Percentiles rank a stretch among this genome's conserved stretches.
phyloP scores from a whole-genome alignment of 2,888 invertebrate species.

The Belgica antarctica region DNA sequence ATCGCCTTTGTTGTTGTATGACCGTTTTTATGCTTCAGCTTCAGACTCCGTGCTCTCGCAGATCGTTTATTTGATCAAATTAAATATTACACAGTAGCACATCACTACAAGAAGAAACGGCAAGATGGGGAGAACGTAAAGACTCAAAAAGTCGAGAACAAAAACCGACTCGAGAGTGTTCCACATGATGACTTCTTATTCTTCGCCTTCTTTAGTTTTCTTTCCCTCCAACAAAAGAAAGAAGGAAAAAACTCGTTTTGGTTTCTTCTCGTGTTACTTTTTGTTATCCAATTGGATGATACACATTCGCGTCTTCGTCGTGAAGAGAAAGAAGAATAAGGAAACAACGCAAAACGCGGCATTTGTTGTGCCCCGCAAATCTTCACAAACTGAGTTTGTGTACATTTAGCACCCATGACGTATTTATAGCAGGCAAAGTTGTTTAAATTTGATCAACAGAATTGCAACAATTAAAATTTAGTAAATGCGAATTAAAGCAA shows the following conservation, averaged over 20 bases:
- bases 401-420: too few relatives aligned
- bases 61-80: conserved; percentile 43
- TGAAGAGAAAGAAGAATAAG: not conserved
- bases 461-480: not conserved
- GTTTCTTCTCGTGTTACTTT: not conserved
- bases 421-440: too few relatives aligned
- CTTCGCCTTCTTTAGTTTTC: not conserved
- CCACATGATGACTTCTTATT: too few relatives aligned
- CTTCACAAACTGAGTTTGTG: too few relatives aligned
- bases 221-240: not conserved
- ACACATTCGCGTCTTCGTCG: not conserved
- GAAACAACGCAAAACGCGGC: not conserved
- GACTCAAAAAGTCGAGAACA: not conserved
- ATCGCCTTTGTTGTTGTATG: not conserved
- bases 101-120: conserved; percentile 15
- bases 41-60: not conserved
- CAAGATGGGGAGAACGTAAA: conserved; percentile 6
- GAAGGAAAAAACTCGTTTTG: conserved; percentile 9
- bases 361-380: too few relatives aligned
- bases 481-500: too few relatives aligned
- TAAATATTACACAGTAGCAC: conserved; percentile 42
- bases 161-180: not conserved
- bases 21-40: not conserved
- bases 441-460: too few relatives aligned
- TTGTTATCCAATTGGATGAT: not conserved